Evolutionary conservation across 2,888 invertebrate species (phyloP), one percentile per base, ranked within the genome.

Genomic region (Drosophila atripex): DNA sequence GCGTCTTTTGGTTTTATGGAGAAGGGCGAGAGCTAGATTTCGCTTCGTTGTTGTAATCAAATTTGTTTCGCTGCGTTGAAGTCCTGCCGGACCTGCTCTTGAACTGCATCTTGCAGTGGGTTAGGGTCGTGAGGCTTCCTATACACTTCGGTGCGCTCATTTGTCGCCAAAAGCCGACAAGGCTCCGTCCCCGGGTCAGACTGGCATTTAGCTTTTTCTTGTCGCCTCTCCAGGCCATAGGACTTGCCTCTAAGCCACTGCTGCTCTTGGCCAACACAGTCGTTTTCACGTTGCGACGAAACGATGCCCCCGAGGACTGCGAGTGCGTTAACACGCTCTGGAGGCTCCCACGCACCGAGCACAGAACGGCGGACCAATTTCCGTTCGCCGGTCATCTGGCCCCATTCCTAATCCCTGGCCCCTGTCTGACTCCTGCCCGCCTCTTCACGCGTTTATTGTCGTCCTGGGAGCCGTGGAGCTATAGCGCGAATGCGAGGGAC

Each of bases 51-150:
- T 74, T 80, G 77, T 76, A 78, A 85, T 82, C 75, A 79, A 82
- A 82, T 82, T 86, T 85, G 87, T 77, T 75, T 74, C 71, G 75
- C 79, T 74, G 75, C 75, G 72, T 75, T 69, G 64, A 57, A 45
- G 38, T 38, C 51, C 41, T 39, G 21, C 52, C 50, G 55, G 68
- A 76, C 53, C 41, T 59, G 64, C 50, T 47, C 53, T 72, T 57
- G 56, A 58, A 65, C 58, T 63, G 68, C 68, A 76, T 63, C 57
- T 57, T 59, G 47, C 54, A 21, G 53, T 57, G 32, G 38, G 18
- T 52, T 35, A 43, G 46, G 51, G 41, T 9, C 49, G 35, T 28
- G 35, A 52, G 68, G 56, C 69, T 58, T 73, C 71, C 66, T 73
- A 64, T 72, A 59, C 69, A 72, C 46, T 56, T 63, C 73, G 71